Conservation (phyloP, 2,797 vertebrate species). For the Australoheros facetus region DNA sequence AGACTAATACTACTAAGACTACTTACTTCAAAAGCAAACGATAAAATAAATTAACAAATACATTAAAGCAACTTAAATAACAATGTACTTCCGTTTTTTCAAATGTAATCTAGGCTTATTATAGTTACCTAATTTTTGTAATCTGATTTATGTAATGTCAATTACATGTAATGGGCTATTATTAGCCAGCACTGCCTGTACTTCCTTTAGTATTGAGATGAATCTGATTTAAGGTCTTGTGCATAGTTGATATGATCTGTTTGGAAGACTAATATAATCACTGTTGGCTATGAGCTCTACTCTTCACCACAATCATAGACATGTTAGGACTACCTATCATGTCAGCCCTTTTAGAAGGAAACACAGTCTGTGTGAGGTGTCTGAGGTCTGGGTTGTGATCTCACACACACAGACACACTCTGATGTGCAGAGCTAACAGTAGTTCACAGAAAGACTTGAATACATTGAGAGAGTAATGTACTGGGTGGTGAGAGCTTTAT, state of each 20-base stretch:
- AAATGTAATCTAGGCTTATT: not conserved
- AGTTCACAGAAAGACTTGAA: conserved; percentile 69
- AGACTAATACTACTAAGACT: too few relatives aligned
- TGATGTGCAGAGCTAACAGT: not conserved
- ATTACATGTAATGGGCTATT: not conserved
- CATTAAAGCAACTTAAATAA: not conserved
- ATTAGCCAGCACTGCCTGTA: not conserved
- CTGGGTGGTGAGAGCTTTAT: conserved; percentile 58
- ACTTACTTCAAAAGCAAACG: not conserved
- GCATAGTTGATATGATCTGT: conserved; percentile 54
- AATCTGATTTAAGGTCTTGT: conserved; percentile 49
- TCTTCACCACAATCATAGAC: conserved; percentile 64
- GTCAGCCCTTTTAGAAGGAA: conserved; percentile 42
- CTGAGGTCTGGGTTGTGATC: conserved; percentile 6
- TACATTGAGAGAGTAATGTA: conserved; percentile 68
- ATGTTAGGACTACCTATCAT: conserved; percentile 58
- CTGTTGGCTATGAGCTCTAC: conserved; percentile 46
- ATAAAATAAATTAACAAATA: not conserved
- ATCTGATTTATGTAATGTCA: not conserved
- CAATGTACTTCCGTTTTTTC: not conserved
- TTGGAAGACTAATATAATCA: conserved; percentile 62
- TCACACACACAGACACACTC: not conserved
- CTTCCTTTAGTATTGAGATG: conserved; percentile 34
- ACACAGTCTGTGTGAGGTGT: conserved; percentile 13
- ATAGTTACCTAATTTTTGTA: not conserved